Conservation (phyloP, 1,140 invertebrate genomes). For the Dreissena rostriformis region DNA sequence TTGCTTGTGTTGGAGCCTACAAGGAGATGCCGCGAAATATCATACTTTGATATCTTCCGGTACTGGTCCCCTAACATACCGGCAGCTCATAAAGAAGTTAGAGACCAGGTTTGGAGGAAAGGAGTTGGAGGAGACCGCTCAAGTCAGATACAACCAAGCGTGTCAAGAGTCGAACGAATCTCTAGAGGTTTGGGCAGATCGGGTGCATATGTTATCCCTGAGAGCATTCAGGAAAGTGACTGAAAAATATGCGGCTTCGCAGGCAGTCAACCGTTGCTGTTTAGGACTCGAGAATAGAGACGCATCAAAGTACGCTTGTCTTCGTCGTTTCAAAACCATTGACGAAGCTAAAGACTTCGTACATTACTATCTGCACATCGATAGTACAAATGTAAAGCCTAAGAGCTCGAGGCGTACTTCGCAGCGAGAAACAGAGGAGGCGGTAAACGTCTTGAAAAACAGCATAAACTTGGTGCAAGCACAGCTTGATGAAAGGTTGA, state of each 20-base stretch:
- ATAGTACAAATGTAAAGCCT: neutral
- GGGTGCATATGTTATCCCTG: conserved; percentile 30
- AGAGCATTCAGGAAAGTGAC: conserved; percentile 46
- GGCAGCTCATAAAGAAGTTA: conserved; percentile 20
- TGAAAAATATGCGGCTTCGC: conserved; percentile 31
- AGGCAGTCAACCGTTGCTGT: conserved; percentile 53
- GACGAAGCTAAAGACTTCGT: conserved; percentile 11
- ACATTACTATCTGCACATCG: neutral
- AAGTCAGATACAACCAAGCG: conserved; percentile 45
- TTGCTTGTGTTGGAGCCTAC: conserved; percentile 22
- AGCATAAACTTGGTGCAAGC: too few species aligned
- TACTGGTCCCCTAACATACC: neutral
- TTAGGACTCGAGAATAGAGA: conserved; percentile 48
- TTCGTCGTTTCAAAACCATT: conserved; percentile 18
- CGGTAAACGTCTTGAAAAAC: neutral
- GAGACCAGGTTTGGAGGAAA: conserved; percentile 44
- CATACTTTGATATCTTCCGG: conserved; percentile 4
- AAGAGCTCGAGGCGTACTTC: neutral
- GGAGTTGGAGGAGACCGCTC: conserved; percentile 47
- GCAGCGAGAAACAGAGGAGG: neutral
- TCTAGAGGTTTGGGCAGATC: conserved; percentile 51
- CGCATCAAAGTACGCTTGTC: conserved; percentile 30
- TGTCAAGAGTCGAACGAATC: conserved; percentile 38
- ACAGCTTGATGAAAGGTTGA: neutral
- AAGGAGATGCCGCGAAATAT: conserved; percentile 6